These are phyloP conservation scores for Macrobrachium nipponense DNA, from an alignment of 1,140 invertebrate genomes.

Conservation along the genomic window DNA sequence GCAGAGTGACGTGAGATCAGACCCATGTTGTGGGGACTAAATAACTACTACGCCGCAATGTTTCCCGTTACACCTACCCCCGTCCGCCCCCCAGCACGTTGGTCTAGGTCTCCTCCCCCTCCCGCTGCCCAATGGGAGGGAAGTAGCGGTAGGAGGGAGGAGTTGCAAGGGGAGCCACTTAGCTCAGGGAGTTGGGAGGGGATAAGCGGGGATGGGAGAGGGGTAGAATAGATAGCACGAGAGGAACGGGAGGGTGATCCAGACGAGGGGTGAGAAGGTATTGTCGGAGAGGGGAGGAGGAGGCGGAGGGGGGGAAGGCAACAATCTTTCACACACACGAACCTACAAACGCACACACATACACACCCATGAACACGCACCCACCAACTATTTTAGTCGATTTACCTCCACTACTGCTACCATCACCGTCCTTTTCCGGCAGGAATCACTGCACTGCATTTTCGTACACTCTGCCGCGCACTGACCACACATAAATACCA, in stretches of 20 bases:
- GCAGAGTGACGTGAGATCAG: neutral
- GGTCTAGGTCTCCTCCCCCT: too few species aligned
- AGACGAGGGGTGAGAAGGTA: neutral
- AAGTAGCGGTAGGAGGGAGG: too few species aligned
- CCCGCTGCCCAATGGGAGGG: too few species aligned
- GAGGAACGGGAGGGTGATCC: too few species aligned
- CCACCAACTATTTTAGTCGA: slow-evolving; percentile 47
- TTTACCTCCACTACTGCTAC: slow-evolving; percentile 45
- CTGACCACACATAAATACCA: slow-evolving; percentile 13
- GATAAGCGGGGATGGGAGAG: neutral
- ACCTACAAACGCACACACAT: slow-evolving; percentile 5
- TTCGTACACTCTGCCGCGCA: slow-evolving; percentile 24
- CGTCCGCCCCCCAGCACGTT: slow-evolving; percentile 16
- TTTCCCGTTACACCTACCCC: slow-evolving; percentile 57
- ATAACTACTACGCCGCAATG: slow-evolving; percentile 59
- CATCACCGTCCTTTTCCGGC: slow-evolving; percentile 54
- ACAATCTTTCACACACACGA: too few species aligned
- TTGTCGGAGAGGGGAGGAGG: slow-evolving; percentile 17
- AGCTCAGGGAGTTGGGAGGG: slow-evolving; percentile 6
- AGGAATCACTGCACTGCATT: slow-evolving; percentile 53
- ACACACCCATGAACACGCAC: slow-evolving; percentile 11
- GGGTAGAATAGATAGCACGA: neutral
- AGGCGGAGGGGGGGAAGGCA: neutral
- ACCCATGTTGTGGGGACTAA: slow-evolving; percentile 24
- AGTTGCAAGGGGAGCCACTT: neutral